These are phyloP conservation scores for Pelodiscus sinensis DNA, from an alignment of 2,113 vertebrate genomes.

Conservation along the genomic window DNA sequence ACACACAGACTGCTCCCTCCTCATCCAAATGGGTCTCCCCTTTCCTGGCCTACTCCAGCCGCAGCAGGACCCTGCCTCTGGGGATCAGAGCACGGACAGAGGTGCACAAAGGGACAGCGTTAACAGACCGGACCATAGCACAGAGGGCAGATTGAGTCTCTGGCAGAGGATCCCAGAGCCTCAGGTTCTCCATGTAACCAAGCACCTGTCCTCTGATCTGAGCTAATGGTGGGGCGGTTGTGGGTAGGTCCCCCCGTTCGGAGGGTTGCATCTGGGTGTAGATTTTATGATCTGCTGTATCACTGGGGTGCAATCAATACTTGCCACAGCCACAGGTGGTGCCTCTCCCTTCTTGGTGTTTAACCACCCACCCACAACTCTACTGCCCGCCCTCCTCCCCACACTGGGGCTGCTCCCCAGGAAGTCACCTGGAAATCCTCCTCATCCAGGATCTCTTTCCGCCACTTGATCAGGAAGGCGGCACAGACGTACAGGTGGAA, in stretches of 20 bases:
- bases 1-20: background rate
- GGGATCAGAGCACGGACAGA: background rate
- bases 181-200: background rate
- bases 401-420: background rate
- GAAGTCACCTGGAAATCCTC: constrained; percentile 91
- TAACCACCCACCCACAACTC: background rate
- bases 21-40: background rate
- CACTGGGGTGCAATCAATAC: background rate
- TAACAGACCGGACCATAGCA: background rate
- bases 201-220: too few relatives aligned
- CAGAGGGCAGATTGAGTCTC: background rate
- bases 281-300: background rate
- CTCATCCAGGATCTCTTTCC: constrained; percentile 95
- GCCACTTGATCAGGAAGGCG: constrained; percentile 94
- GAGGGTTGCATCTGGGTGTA: background rate
- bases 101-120: background rate
- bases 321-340: background rate
- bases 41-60: background rate
- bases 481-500: constrained; percentile 96
- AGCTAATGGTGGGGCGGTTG: background rate
- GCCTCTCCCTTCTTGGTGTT: fast-evolving
- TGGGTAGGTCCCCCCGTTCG: too few relatives aligned
- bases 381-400: background rate
- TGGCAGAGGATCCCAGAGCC: background rate
- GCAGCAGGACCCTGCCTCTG: background rate